These are phyloP conservation scores for Pachliopta kotzebuea DNA, from an alignment of 2,888 invertebrate genomes.

Conservation along the genomic window DNA sequence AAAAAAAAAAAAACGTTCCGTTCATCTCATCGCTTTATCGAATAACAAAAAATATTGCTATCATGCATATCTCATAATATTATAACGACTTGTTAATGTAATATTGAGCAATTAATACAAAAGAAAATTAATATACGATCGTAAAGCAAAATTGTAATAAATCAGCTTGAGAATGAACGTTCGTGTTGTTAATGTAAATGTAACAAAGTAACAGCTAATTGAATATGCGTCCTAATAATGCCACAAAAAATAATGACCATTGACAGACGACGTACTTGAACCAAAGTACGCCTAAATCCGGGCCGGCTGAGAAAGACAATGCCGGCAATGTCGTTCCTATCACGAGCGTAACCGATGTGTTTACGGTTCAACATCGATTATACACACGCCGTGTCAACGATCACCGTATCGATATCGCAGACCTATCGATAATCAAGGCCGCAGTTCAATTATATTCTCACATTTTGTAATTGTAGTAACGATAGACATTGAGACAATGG, in stretches of 20 bases:
- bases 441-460: constrained; percentile 41
- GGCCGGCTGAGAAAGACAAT: constrained; percentile 65
- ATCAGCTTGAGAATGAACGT: neutral
- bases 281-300: constrained; percentile 65
- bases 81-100: no score
- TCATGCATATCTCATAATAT: no score
- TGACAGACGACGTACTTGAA: constrained; percentile 53
- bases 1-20: no score
- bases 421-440: constrained; percentile 50
- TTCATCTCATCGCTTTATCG: no score
- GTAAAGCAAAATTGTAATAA: neutral
- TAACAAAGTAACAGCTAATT: neutral
- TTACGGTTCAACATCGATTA: constrained; percentile 46
- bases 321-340: constrained; percentile 60
- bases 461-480: constrained; percentile 34
- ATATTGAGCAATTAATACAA: neutral
- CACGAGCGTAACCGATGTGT: constrained; percentile 66
- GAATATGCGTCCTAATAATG: constrained; percentile 15
- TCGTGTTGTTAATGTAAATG: neutral
- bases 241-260: constrained; percentile 14
- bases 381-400: constrained; percentile 50
- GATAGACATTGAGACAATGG: constrained; percentile 27
- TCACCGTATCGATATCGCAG: constrained; percentile 49
- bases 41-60: no score
- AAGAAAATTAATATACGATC: neutral